phyloP scores from a whole-genome alignment of 1,140 invertebrate genomes.

The Homalodisca vitripennis region DNA sequence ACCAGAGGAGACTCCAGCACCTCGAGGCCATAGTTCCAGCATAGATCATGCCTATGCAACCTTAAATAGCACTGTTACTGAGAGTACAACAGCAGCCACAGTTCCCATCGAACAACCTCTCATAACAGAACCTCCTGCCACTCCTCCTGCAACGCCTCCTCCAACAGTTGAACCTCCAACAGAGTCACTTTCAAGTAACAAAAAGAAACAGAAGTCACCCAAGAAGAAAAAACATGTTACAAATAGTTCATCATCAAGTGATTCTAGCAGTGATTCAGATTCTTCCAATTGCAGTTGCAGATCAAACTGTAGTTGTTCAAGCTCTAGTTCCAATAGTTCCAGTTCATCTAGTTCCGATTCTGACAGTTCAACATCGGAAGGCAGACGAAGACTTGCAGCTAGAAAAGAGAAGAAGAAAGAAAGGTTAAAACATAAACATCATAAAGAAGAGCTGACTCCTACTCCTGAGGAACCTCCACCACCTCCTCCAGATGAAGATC shows the following conservation, averaged over 20 bases:
- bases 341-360: conserved; percentile 69
- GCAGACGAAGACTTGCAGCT: conserved; percentile 47
- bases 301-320: conserved; percentile 75
- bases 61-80: not conserved
- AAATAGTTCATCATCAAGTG: conserved; percentile 59
- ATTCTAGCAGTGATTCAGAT: conserved; percentile 71
- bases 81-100: not conserved
- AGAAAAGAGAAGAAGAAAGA: conserved; percentile 49
- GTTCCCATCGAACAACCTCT: not conserved
- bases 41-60: conserved; percentile 29
- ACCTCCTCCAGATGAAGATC: too few relatives aligned
- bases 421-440: conserved; percentile 42
- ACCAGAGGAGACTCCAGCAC: conserved; percentile 5
- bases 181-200: too few relatives aligned
- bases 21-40: conserved; percentile 28
- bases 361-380: conserved; percentile 54
- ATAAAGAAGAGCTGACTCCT: too few relatives aligned
- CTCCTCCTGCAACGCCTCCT: not conserved
- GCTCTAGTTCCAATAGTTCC: conserved; percentile 61
- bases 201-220: too few relatives aligned
- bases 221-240: conserved; percentile 49
- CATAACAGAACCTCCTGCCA: not conserved
- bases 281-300: conserved; percentile 76
- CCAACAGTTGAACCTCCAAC: conserved; percentile 32
- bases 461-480: too few relatives aligned